Evolutionary conservation across 1,140 invertebrate genomes (phyloP).

Genomic region (Pogonomyrmex californicus): DNA sequence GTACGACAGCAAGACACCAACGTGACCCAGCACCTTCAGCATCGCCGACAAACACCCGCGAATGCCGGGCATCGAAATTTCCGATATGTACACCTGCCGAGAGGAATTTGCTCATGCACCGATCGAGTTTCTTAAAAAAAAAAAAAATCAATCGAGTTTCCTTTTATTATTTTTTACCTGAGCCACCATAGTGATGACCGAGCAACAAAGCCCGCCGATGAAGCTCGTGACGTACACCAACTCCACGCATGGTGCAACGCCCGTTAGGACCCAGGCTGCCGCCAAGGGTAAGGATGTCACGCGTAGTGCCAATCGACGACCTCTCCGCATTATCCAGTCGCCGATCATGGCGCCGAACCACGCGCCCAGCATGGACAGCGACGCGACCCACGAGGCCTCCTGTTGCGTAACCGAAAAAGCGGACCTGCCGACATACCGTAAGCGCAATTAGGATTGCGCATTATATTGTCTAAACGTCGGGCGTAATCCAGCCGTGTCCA

Average conservation of each 20-base stretch:
- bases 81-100: constrained; percentile 94
- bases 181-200: constrained; percentile 92
- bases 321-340: constrained; percentile 91
- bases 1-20: constrained; percentile 94
- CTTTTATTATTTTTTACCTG: constrained; percentile 87
- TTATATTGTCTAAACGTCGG: not conserved
- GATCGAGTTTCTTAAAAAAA: not conserved
- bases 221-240: constrained; percentile 93
- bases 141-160: not conserved
- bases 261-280: constrained; percentile 92
- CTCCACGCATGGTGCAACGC: constrained; percentile 91
- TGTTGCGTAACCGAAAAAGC: constrained; percentile 91
- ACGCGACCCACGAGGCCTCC: constrained; percentile 94
- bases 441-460: constrained; percentile 32
- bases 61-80: constrained; percentile 95
- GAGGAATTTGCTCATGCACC: constrained; percentile 9
- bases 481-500: not conserved
- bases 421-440: constrained; percentile 77
- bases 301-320: constrained; percentile 90
- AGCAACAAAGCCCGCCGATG: constrained; percentile 93
- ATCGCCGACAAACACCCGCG: constrained; percentile 94
- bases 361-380: constrained; percentile 92
- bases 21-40: constrained; percentile 94
- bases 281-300: constrained; percentile 91
- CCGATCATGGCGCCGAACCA: constrained; percentile 93